Evolutionary conservation across 2,113 vertebrate genomes (phyloP).

Genomic region (Brachypteracias leptosomus): DNA sequence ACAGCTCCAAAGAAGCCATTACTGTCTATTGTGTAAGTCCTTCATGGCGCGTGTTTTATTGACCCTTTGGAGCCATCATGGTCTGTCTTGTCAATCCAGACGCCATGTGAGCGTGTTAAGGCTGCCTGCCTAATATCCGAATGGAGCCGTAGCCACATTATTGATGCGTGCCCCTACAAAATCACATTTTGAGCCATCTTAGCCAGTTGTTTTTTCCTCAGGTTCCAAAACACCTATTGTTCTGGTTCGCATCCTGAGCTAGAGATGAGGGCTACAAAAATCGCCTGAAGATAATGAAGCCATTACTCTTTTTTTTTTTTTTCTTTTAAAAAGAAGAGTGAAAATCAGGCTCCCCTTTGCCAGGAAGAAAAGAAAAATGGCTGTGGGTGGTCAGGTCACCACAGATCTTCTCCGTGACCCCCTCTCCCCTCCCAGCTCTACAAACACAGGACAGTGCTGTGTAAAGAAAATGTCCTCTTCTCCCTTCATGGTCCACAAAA

Average conservation of each 20-base stretch:
- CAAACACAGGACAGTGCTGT: accelerated
- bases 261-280: neutral
- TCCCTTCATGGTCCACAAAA: neutral
- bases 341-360: neutral
- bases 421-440: neutral
- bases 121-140: neutral
- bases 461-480: neutral
- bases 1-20: slow-evolving; percentile 75
- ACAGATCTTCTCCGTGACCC: neutral
- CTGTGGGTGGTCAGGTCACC: neutral
- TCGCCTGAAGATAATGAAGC: neutral
- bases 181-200: neutral
- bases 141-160: neutral
- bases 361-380: neutral
- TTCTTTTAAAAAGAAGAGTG: neutral
- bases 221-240: slow-evolving; percentile 28
- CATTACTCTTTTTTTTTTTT: neutral
- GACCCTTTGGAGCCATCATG: slow-evolving; percentile 62
- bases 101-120: neutral
- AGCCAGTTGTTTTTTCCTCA: neutral
- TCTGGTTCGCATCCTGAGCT: neutral
- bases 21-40: slow-evolving; percentile 68
- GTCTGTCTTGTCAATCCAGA: slow-evolving; percentile 64
- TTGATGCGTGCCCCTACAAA: neutral
- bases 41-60: slow-evolving; percentile 63